phyloP scores from a whole-genome alignment of 1,140 invertebrate species.

The Diorhabda carinulata region DNA sequence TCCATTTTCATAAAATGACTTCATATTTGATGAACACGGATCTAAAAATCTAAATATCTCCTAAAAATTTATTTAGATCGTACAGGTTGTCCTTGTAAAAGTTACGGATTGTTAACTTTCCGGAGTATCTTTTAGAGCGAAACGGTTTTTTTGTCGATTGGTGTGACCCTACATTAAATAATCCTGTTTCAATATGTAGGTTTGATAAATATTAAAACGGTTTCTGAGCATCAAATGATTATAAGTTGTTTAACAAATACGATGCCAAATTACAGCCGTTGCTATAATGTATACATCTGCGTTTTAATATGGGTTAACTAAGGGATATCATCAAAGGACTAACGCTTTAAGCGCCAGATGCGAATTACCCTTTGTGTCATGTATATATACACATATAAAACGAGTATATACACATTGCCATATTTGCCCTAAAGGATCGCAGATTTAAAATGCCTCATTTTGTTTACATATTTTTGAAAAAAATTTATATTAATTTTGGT shows the following conservation, averaged over 20 bases:
- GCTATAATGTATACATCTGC: conserved; percentile 14
- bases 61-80: too few relatives aligned
- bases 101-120: too few relatives aligned
- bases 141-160: too few relatives aligned
- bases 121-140: too few relatives aligned
- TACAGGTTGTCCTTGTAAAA: too few relatives aligned
- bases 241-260: conserved; percentile 17
- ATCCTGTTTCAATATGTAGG: too few relatives aligned
- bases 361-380: conserved; percentile 17
- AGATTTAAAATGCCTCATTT: conserved; percentile 10
- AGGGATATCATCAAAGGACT: conserved; percentile 18
- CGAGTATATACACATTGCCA: background rate
- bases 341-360: conserved; percentile 16
- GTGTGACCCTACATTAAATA: too few relatives aligned
- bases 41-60: too few relatives aligned
- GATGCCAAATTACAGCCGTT: conserved; percentile 2
- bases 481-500: conserved; percentile 14
- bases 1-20: too few relatives aligned
- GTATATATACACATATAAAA: conserved; percentile 7
- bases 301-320: conserved; percentile 19
- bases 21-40: too few relatives aligned
- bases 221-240: conserved; percentile 14
- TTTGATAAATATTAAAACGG: background rate
- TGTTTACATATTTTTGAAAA: conserved; percentile 20
- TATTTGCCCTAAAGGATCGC: conserved; percentile 7